Percentiles rank a stretch among this genome's conserved stretches.
Evolutionary conservation across 2,888 invertebrate genomes (phyloP).

Genomic region (Yponomeuta evonymella): DNA sequence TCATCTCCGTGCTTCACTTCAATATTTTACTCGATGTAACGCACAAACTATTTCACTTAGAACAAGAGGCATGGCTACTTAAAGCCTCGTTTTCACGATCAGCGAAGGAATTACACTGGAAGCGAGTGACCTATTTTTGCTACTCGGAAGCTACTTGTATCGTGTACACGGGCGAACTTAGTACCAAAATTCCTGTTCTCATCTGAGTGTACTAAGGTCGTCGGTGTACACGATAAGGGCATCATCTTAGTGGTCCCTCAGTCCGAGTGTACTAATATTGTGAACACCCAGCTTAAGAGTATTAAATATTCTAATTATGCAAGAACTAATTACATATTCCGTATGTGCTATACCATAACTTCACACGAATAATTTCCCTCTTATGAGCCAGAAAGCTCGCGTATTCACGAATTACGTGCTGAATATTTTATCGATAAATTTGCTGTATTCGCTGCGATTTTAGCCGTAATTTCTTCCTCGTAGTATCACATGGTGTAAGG

Average conservation of each 20-base stretch:
- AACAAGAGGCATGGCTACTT: neutral
- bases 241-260: too few species aligned
- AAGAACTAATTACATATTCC: neutral
- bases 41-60: neutral
- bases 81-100: too few species aligned
- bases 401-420: neutral
- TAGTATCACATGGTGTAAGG: too few species aligned
- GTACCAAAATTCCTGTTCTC: too few species aligned
- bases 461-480: neutral
- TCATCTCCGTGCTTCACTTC: neutral
- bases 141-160: too few species aligned
- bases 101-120: too few species aligned
- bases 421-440: constrained; percentile 3
- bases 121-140: too few species aligned
- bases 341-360: neutral
- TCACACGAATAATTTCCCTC: neutral
- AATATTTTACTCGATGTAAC: neutral
- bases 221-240: too few species aligned
- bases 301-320: neutral
- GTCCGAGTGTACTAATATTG: too few species aligned
- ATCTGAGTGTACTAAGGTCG: too few species aligned
- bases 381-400: neutral
- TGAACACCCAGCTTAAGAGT: neutral
- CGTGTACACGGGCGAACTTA: too few species aligned
- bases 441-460: neutral